Evolutionary conservation across 2,888 invertebrate genomes (phyloP), one percentile per base, ranked within the genome.

Genomic region (Ichneumoninae sp.): DNA sequence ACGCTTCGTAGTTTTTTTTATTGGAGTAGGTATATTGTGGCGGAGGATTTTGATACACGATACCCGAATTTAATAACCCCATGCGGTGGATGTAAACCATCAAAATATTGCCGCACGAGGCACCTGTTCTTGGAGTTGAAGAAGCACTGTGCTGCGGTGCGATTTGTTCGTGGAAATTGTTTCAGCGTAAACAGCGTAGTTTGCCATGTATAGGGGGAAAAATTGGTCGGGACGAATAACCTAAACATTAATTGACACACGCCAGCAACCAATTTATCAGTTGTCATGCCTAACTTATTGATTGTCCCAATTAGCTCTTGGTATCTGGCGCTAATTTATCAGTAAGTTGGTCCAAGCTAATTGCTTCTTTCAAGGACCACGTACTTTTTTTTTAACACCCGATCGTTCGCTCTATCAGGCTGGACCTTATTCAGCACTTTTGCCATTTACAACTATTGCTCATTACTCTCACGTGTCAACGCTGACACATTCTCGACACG

Each of bases 41-140:
- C 10, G 16, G 63, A 30, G 63, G 63, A 26, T 30, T 63, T 63
- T 16, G 5, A 30, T 63, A 63, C 63, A 63, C 63, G 30, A 60
- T 33, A 63, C 30, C 44, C 30, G 30, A 63, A 63, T 63, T 33
- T n/a, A 63, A 63, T 63, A 63, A 63, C 30, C 63, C 30, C 4
- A 33, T 63, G 63, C 7, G 33, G 63, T 63, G 63, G 33, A 63
- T 30, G 33, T n/a, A 30, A 30, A 10, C 63, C n/a, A n/a, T 30
- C 33, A 63, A n/a, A 33, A n/a, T 63, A 30, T 16, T 33, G 30
- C n/a, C 63, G 16, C 16, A 3, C 44, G 19, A 19, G 19, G 52
- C 19, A 54, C 63, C 30, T 33, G 30, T 26, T 26, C 57, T 22
- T 16, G 13, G 30, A 26, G n/a, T 16, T 33, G 30, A 33, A 16